Base-by-base conservation (phyloP, 1,140 invertebrate species). In the Gyrodactylus bullatarudis region DNA sequence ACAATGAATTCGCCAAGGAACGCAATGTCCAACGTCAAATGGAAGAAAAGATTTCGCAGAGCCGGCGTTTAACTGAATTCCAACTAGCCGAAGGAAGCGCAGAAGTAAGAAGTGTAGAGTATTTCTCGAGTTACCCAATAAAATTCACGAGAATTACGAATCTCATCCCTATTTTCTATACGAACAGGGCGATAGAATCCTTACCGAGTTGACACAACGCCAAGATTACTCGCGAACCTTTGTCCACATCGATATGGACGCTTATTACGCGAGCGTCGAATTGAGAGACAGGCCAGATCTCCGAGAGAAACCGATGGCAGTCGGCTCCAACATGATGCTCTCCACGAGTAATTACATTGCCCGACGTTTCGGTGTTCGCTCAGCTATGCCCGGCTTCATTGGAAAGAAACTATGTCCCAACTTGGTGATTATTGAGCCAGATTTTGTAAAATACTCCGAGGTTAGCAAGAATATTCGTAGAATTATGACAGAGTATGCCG, bases 381-480 rank as follows among this genome's bases (percentile, higher is more conserved):
- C 86, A 68, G 86, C 82, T 19, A 86, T 87, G 86, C 85, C 86
- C n/a, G 86, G 86, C 1, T 87, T 86, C 76, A 86, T 87, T 75
- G 86, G 79, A 0, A 83, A 80, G 71, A 85, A 86, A 77, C 78
- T 87, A 1, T 87, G 86, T 77, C 85, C 86, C 1, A 75, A 84
- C 26, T 78, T 87, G 1, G 78, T 83, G 0, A 82, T 87, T 74
- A 83, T 87, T 19, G 81, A 81, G 0, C 75, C 77, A 1, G 83
- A 86, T 77, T 85, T 84, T 76, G 75, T 80, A 2, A 85, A 85
- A 77, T 87, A 87, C 76, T 77, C 75, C 0, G 75, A 77, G 68
- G 82, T 82, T 0, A 85, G 84, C 76, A 76, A 79, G 68, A 75
- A 79, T 73, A 78, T 85, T 0, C 75, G 78, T 54, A 71, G 76